Conservation (phyloP, 30 jellyfish, hydroid and myxozoan species). For the Chrysaora quinquecirrha region DNA sequence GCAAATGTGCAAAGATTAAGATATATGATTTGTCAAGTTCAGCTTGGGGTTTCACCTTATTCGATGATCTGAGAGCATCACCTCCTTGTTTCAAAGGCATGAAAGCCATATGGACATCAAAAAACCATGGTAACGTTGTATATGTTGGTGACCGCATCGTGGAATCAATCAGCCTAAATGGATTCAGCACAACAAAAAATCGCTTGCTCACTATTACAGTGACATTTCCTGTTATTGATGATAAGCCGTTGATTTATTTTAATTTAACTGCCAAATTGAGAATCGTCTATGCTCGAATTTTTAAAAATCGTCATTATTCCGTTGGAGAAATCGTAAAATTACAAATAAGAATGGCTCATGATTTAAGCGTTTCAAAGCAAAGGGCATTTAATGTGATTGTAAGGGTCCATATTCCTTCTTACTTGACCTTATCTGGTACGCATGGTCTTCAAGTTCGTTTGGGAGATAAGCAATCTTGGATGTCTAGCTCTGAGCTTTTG, state of each 20-base stretch:
- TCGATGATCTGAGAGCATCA: slow-evolving; percentile 30
- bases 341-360: background rate
- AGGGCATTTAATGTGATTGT: background rate
- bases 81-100: slow-evolving; percentile 33
- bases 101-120: background rate
- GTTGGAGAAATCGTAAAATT: slow-evolving; percentile 6
- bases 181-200: slow-evolving; percentile 22
- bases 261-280: background rate
- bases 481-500: background rate
- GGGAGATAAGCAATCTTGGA: background rate
- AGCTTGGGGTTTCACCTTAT: slow-evolving; percentile 4
- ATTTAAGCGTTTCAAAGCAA: background rate
- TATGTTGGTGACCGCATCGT: background rate
- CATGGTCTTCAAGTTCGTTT: background rate
- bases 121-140: background rate
- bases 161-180: background rate
- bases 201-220: background rate
- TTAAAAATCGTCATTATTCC: background rate
- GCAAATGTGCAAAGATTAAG: slow-evolving; percentile 29
- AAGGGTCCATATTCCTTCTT: background rate
- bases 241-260: slow-evolving; percentile 6
- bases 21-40: background rate
- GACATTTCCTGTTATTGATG: background rate
- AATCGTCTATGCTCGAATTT: slow-evolving; percentile 19
- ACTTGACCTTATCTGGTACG: background rate